These are phyloP conservation scores for Diplodus puntazzo DNA, from an alignment of 2,797 vertebrate genomes.

Conservation along the genomic window DNA sequence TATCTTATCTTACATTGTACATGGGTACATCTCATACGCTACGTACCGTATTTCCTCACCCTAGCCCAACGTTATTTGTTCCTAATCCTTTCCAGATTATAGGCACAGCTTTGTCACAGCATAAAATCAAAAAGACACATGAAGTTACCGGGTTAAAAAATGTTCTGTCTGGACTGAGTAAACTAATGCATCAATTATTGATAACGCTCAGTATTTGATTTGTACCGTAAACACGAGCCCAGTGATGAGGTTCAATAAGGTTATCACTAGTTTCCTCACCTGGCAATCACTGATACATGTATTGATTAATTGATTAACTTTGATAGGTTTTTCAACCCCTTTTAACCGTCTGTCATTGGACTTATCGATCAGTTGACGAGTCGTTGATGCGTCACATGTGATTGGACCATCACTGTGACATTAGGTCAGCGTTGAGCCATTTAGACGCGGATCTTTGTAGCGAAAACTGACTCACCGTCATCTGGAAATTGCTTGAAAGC, in stretches of 20 bases:
- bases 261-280: background rate
- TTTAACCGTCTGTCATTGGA: background rate
- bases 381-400: background rate
- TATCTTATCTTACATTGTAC: no score
- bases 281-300: background rate
- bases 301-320: no score
- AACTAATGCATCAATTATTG: background rate
- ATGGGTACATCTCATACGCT: no score
- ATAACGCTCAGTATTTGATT: background rate
- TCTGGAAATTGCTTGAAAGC: constrained; percentile 20
- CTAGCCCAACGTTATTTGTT: no score
- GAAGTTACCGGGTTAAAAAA: no score
- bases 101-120: no score
- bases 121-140: no score
- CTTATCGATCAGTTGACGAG: background rate
- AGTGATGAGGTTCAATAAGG: background rate
- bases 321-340: background rate
- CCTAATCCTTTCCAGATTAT: no score
- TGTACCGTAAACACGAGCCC: background rate
- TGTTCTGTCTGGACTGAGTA: no score
- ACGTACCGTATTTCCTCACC: no score
- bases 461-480: background rate
- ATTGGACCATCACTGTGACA: background rate
- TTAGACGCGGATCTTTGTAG: background rate
- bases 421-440: constrained; percentile 7